phyloP scores from a whole-genome alignment of 2,113 vertebrate species.

The Colaptes auratus region DNA sequence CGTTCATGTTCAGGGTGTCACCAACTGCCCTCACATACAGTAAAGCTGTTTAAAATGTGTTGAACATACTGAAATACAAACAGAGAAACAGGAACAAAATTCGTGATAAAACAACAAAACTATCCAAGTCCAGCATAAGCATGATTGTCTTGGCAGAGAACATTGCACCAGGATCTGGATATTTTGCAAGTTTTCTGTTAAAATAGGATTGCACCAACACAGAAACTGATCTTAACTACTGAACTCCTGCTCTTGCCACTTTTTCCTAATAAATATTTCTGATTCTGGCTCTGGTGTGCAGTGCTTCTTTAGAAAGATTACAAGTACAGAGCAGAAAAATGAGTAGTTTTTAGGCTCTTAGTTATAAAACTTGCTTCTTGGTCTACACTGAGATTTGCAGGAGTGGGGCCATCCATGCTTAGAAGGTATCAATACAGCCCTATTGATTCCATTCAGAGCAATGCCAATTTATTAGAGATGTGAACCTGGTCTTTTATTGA shows the following conservation, averaged over 20 bases:
- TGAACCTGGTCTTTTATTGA: not conserved
- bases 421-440: not conserved
- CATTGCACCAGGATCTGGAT: not conserved
- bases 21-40: not conserved
- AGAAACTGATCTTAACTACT: not conserved
- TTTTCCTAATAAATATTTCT: not conserved
- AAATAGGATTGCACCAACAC: not conserved
- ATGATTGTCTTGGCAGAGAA: not conserved
- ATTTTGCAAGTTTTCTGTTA: not conserved
- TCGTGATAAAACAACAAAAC: not conserved
- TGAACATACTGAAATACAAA: not conserved
- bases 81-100: not conserved
- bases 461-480: not conserved
- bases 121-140: not conserved
- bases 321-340: not conserved
- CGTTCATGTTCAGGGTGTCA: not conserved
- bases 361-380: not conserved
- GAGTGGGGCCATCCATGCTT: not conserved
- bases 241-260: not conserved
- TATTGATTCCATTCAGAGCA: not conserved
- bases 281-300: not conserved
- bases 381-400: not conserved
- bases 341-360: not conserved
- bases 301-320: not conserved
- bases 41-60: not conserved